Evolutionary conservation across 2,888 invertebrate species (phyloP).

Genomic region (Drosophila testacea): DNA sequence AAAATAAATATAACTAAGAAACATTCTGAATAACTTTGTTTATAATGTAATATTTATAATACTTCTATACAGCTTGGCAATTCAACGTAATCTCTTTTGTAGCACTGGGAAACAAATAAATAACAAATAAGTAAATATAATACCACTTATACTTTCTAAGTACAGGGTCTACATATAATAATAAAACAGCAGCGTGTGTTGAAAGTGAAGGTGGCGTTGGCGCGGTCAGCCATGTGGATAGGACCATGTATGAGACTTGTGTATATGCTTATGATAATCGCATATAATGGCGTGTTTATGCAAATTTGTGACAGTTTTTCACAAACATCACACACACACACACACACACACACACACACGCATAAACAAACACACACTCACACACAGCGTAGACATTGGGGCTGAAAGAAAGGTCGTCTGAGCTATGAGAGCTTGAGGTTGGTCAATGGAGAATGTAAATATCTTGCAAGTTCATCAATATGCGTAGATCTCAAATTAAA

Average conservation of each 20-base stretch:
- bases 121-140: too few relatives aligned
- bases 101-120: too few relatives aligned
- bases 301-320: slow-evolving; percentile 55
- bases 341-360: slow-evolving; percentile 3
- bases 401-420: slow-evolving; percentile 35
- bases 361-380: too few relatives aligned
- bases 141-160: too few relatives aligned
- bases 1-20: too few relatives aligned
- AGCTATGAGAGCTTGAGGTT: background rate
- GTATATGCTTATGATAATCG: slow-evolving; percentile 62
- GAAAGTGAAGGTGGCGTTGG: slow-evolving; percentile 60
- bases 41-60: too few relatives aligned
- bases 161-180: background rate
- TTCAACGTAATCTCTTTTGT: too few relatives aligned
- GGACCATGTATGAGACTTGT: slow-evolving; percentile 16
- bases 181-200: slow-evolving; percentile 17
- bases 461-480: slow-evolving; percentile 27
- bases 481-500: slow-evolving; percentile 3
- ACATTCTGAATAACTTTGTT: too few relatives aligned
- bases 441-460: slow-evolving; percentile 11
- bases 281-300: slow-evolving; percentile 69
- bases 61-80: too few relatives aligned
- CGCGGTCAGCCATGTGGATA: slow-evolving; percentile 37
- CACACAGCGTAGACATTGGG: slow-evolving; percentile 3
- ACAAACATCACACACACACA: slow-evolving; percentile 12